Base-by-base conservation (phyloP, 2,113 vertebrate genomes). In the Lepisosteus oculatus region DNA sequence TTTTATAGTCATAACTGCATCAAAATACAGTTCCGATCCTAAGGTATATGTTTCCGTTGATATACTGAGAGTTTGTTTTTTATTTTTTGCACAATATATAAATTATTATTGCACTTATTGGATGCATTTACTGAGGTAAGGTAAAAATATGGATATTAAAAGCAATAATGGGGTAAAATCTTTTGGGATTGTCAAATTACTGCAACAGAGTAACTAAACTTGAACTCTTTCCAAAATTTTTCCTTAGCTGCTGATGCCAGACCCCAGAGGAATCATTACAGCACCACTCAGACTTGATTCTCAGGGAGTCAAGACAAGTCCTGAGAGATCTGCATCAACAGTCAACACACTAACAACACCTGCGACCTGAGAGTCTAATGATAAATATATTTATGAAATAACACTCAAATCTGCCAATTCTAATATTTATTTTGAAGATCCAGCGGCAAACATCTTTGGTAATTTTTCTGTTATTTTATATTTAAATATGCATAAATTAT, bases 381-480 rank as follows among this genome's bases (percentile, higher is more conserved):
- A 92, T 90, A 90, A 88, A 90, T 90, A 91, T 89, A 90, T 91
- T 92, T 92, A 91, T 88, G 90, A 92, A 92, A 92, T 93, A 92
- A 85, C 88, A 81, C 81, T 81, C 85, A 86, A 87, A 90, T 92
- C 87, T 91, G 90, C 91, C 90, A 90, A 87, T 85, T 81, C 85
- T 89, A 91, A 90, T 92, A 90, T 85, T 61, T 8, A 61, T 15
- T 8, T 14, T 29, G 29, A 29, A 29, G 29, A 29, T 29, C 29
- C 29, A 29, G 29, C 29, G 2, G 29, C 29, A 29, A 29, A 29
- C 29, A 29, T 29, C 29, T 29, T 61, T 61, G 14, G 14, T 61
- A 5, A 11, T 14, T 15, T 61, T 61, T 61, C 59, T 11, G 17
- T 15, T 14, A 29, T 61, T 29, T 14, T 61, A 29, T 61, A 61